A percentile compares a stretch with the other conserved stretches of the same genome.
Conservation (phyloP, 2,797 vertebrate species). For the Psittacula echo region DNA sequence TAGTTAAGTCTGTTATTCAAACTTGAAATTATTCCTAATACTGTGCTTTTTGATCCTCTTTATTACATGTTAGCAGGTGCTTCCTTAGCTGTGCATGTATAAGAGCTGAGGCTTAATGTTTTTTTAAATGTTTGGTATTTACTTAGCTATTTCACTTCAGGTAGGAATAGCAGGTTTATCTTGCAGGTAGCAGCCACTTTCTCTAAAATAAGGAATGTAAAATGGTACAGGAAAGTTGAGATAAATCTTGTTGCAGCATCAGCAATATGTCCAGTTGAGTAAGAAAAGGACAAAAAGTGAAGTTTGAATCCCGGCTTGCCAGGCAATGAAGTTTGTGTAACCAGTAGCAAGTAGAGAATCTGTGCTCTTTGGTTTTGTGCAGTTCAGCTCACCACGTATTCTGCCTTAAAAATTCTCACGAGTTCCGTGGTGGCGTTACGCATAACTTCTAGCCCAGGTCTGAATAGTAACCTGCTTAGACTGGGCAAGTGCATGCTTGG, state of each 20-base stretch:
- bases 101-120: background rate
- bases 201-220: background rate
- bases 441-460: background rate
- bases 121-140: background rate
- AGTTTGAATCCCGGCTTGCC: background rate
- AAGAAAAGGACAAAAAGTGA: background rate
- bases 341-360: background rate
- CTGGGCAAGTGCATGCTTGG: background rate
- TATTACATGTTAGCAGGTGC: background rate
- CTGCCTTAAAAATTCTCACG: background rate
- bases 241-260: background rate
- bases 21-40: background rate
- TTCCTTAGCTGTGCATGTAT: accelerated
- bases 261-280: background rate
- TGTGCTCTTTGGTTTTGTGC: background rate
- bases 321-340: background rate
- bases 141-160: background rate
- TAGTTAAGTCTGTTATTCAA: background rate
- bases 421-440: background rate
- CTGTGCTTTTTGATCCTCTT: background rate
- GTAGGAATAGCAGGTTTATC: background rate
- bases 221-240: background rate
- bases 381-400: background rate
- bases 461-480: background rate
- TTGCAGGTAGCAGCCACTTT: background rate